Percentiles rank a stretch among this genome's conserved stretches.
Evolutionary conservation across 2,113 vertebrate genomes (phyloP).

Genomic region (Cettia cetti): DNA sequence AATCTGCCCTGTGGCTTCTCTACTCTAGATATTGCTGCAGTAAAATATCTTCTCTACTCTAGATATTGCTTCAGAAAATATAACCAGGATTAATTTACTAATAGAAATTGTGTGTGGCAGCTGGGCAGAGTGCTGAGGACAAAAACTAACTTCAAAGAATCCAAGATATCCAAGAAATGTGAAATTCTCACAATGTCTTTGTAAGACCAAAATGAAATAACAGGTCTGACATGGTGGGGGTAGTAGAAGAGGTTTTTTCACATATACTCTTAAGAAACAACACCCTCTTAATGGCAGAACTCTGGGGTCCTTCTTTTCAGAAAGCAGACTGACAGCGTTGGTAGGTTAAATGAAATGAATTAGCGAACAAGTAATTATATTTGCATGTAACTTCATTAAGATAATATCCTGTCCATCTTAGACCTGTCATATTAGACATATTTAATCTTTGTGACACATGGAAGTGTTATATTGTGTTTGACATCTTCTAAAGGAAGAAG

Average conservation of each 20-base stretch:
- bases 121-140: neutral
- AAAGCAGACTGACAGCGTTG: neutral
- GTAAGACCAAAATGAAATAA: neutral
- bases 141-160: neutral
- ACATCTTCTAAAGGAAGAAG: constrained; percentile 42
- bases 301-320: neutral
- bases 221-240: neutral
- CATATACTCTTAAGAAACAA: neutral
- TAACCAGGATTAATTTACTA: neutral
- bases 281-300: neutral
- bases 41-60: neutral
- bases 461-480: constrained; percentile 28
- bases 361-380: constrained; percentile 57
- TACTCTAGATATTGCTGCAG: neutral
- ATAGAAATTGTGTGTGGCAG: neutral
- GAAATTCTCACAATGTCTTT: neutral
- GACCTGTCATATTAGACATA: constrained; percentile 34
- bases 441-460: constrained; percentile 46
- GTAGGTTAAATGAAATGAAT: constrained; percentile 34
- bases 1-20: neutral
- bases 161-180: neutral
- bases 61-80: neutral
- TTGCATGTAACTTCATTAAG: constrained; percentile 52
- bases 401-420: constrained; percentile 54
- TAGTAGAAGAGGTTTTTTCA: neutral